phyloP scores from a whole-genome alignment of 2,113 vertebrate genomes.

The Semicossyphus pulcher region DNA sequence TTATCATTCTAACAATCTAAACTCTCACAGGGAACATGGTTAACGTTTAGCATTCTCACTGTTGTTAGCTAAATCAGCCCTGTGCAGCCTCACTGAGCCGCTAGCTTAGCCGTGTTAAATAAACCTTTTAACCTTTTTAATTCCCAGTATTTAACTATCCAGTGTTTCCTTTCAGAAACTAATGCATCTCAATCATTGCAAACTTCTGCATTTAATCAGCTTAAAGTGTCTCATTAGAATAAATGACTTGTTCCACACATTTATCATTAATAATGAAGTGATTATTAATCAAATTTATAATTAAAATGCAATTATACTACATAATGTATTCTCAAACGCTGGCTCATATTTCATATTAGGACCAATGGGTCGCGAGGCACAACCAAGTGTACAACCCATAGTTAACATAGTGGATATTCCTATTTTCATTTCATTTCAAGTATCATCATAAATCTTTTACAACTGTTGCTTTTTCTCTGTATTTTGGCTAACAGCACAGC shows the following conservation, averaged over 20 bases:
- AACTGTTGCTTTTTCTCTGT: neutral
- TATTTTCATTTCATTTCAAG: constrained; percentile 7
- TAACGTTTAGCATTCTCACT: neutral
- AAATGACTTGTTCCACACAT: neutral
- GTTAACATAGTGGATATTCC: neutral
- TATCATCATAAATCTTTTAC: rapidly evolving
- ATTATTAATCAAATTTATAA: constrained; percentile 32
- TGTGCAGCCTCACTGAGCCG: neutral
- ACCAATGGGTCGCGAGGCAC: neutral
- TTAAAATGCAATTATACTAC: constrained; percentile 44
- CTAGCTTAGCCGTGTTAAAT: neutral
- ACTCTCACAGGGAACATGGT: too few relatives aligned
- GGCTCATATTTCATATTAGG: neutral
- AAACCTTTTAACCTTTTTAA: neutral
- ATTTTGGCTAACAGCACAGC: neutral
- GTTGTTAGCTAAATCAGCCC: neutral
- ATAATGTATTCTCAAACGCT: constrained; percentile 21
- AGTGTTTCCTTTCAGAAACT: neutral
- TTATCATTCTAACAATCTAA: too few relatives aligned
- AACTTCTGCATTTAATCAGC: neutral
- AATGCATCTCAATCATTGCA: too few relatives aligned
- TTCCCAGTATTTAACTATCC: neutral
- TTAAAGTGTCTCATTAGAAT: constrained; percentile 9
- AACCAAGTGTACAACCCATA: neutral
- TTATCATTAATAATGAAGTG: constrained; percentile 16